phyloP scores from a whole-genome alignment of 1,140 invertebrate genomes.

The Scaptomyza graminum region DNA sequence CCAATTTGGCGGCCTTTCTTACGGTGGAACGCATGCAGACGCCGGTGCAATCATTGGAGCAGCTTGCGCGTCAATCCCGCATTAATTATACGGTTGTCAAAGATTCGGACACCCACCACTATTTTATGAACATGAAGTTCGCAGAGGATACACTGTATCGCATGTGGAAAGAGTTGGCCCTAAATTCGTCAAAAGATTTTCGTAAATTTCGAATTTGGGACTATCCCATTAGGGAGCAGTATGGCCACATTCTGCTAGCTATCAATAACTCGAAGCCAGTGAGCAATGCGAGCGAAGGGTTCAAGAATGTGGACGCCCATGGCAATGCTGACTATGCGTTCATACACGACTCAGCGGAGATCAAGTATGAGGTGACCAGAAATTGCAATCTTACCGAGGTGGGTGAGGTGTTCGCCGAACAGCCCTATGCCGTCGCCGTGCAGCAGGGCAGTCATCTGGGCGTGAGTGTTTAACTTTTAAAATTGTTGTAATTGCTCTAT shows the following conservation, averaged over 20 bases:
- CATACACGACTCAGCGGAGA: constrained; percentile 94
- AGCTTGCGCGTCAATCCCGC: constrained; percentile 92
- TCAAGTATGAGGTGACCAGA: constrained; percentile 91
- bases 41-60: constrained; percentile 94
- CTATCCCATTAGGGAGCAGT: constrained; percentile 95
- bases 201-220: constrained; percentile 92
- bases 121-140: constrained; percentile 96
- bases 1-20: constrained; percentile 97
- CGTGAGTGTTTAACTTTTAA: constrained; percentile 21
- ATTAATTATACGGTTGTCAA: constrained; percentile 96
- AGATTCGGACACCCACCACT: constrained; percentile 91
- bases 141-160: constrained; percentile 94
- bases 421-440: constrained; percentile 94
- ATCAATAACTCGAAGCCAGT: constrained; percentile 92
- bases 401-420: constrained; percentile 94
- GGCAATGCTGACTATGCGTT: constrained; percentile 94
- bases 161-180: constrained; percentile 94
- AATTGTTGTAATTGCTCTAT: too few species aligned
- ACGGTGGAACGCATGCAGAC: constrained; percentile 98
- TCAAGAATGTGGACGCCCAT: constrained; percentile 89
- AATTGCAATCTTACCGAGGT: constrained; percentile 95
- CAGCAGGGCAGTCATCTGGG: constrained; percentile 91
- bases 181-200: constrained; percentile 89
- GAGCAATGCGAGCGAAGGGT: constrained; percentile 88
- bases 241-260: constrained; percentile 92